These are phyloP conservation scores for Karalla daura DNA, from an alignment of 2,797 vertebrate species.

Conservation along the genomic window DNA sequence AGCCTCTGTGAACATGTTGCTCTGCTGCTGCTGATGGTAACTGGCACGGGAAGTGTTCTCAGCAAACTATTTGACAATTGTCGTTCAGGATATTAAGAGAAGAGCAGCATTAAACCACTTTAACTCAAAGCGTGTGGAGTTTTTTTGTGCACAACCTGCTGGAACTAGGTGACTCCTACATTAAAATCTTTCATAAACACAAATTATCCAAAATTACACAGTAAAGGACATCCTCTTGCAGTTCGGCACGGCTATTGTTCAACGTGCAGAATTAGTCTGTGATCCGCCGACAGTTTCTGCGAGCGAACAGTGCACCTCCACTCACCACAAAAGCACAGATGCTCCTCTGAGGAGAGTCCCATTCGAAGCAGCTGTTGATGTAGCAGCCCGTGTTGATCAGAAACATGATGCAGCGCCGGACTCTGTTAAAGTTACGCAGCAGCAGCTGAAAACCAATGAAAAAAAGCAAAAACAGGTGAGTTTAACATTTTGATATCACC, in stretches of 20 bases:
- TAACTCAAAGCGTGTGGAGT: neutral
- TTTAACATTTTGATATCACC: neutral
- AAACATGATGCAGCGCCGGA: conserved; percentile 91
- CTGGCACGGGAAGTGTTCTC: neutral
- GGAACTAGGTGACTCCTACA: neutral
- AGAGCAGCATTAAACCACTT: neutral
- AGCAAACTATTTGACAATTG: neutral
- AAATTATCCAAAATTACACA: conserved; percentile 5
- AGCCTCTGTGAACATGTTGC: conserved; percentile 20
- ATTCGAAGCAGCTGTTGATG: conserved; percentile 98
- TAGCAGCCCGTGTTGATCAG: conserved; percentile 92
- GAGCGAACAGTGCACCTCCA: conserved; percentile 21
- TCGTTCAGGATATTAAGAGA: neutral
- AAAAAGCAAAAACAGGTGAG: conserved; percentile 20
- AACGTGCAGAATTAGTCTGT: neutral
- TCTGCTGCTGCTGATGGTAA: neutral
- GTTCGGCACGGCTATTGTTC: neutral
- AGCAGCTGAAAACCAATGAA: conserved; percentile 91
- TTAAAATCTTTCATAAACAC: neutral
- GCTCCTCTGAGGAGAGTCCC: conserved; percentile 97
- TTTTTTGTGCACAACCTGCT: neutral
- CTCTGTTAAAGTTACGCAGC: conserved; percentile 92
- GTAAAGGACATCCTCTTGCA: neutral
- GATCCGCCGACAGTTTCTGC: neutral
- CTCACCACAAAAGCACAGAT: conserved; percentile 97